Evolutionary conservation across 2,888 invertebrate genomes (phyloP).

Genomic region (Apamea anceps): DNA sequence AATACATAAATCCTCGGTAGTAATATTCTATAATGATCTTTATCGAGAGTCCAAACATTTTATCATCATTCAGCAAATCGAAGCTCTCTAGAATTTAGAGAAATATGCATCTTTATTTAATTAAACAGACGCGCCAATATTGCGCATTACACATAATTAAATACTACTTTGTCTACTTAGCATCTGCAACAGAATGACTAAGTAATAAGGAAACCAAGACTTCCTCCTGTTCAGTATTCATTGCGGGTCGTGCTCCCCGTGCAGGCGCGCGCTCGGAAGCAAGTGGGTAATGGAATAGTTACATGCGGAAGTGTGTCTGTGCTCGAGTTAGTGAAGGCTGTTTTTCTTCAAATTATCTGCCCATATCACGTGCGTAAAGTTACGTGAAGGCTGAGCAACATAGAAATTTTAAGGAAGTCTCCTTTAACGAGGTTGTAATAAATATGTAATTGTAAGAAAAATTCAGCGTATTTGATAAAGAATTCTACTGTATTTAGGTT

Average conservation of each 20-base stretch:
- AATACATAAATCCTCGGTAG: no score
- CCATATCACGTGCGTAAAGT: slow-evolving; percentile 58
- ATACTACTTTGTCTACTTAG: slow-evolving; percentile 18
- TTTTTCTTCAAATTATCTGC: slow-evolving; percentile 59
- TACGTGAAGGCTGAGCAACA: slow-evolving; percentile 51
- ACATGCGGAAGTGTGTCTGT: slow-evolving; percentile 47
- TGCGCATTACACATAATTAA: background rate
- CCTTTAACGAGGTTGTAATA: slow-evolving; percentile 29
- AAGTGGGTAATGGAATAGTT: slow-evolving; percentile 51
- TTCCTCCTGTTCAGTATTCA: slow-evolving; percentile 67
- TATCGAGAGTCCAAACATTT: background rate
- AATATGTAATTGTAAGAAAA: slow-evolving; percentile 15
- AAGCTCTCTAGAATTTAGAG: background rate
- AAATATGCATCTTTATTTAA: background rate
- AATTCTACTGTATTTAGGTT: background rate
- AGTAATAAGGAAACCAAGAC: slow-evolving; percentile 58
- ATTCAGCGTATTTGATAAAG: background rate
- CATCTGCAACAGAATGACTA: slow-evolving; percentile 47
- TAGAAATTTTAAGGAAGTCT: slow-evolving; percentile 62
- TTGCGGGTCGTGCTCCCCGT: slow-evolving; percentile 49
- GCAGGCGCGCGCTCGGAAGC: slow-evolving; percentile 45
- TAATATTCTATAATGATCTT: background rate
- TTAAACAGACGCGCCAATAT: background rate
- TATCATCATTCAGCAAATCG: background rate
- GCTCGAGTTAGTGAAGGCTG: slow-evolving; percentile 43